Evolutionary conservation across 1,140 invertebrate species (phyloP).

Genomic region (Elysia chlorotica): DNA sequence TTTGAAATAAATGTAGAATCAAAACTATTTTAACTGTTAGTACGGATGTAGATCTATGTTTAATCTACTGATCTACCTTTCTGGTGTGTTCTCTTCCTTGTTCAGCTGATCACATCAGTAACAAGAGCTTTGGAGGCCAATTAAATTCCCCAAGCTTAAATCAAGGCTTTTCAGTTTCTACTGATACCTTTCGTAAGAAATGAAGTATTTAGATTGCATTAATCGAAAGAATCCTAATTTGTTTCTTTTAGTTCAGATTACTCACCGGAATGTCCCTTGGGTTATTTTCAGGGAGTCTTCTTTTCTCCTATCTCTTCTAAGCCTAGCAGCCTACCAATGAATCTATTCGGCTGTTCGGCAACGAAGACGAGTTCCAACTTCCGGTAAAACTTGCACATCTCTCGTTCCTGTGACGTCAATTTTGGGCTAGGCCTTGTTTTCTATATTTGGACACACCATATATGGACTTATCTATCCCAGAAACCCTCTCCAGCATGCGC

Average conservation of each 20-base stretch:
- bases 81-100: no score
- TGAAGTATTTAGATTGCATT: not conserved
- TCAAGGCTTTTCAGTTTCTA: not conserved
- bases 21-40: no score
- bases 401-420: slow-evolving; percentile 9
- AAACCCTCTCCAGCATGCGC: no score
- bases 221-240: not conserved
- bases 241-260: not conserved
- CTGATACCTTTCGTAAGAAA: not conserved
- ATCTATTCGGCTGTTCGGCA: no score
- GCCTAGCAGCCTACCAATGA: no score
- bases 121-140: no score
- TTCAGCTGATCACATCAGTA: no score
- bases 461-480: not conserved
- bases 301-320: no score
- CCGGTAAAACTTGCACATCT: not conserved
- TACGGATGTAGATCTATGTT: no score
- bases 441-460: slow-evolving; percentile 16
- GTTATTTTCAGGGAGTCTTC: not conserved
- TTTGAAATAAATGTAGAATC: no score
- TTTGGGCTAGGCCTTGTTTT: slow-evolving; percentile 9
- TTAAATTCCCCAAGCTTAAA: not conserved
- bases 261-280: slow-evolving; percentile 18
- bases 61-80: no score
- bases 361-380: no score